Percentiles rank a stretch among this genome's conserved stretches.
These are phyloP conservation scores for Rattus rattus DNA, from an alignment of 2,113 vertebrate genomes.

Conservation along the genomic window DNA sequence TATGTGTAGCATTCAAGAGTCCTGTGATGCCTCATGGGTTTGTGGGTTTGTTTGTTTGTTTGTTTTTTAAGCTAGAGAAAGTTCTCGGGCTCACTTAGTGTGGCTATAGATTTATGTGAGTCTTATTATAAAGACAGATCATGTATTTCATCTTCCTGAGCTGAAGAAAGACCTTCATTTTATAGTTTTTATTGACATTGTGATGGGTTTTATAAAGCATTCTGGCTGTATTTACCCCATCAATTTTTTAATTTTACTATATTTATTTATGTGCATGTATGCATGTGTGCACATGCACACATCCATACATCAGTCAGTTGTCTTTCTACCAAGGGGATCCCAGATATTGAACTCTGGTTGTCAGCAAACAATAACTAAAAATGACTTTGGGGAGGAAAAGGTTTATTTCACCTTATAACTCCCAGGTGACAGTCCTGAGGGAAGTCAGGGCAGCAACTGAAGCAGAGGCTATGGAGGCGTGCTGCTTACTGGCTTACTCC, in stretches of 20 bases:
- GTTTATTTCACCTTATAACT: not conserved
- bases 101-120: not conserved
- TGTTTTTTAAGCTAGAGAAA: constrained; percentile 17
- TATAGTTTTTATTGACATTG: not conserved
- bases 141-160: not conserved
- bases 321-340: not conserved
- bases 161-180: not conserved
- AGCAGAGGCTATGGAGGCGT: not conserved
- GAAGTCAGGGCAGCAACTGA: not conserved
- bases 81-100: not conserved
- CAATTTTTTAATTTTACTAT: not conserved
- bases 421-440: not conserved
- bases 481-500: not conserved
- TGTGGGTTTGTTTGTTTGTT: not conserved
- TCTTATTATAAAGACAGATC: not conserved
- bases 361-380: not conserved
- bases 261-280: not conserved
- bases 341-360: not conserved
- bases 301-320: not conserved
- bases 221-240: not conserved
- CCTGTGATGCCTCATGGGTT: too few relatives aligned
- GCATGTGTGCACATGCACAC: not conserved
- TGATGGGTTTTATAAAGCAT: not conserved
- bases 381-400: not conserved
- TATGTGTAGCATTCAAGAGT: constrained; percentile 11